Base-by-base conservation (phyloP, 2,797 vertebrate genomes). In the Natrix natrix region DNA sequence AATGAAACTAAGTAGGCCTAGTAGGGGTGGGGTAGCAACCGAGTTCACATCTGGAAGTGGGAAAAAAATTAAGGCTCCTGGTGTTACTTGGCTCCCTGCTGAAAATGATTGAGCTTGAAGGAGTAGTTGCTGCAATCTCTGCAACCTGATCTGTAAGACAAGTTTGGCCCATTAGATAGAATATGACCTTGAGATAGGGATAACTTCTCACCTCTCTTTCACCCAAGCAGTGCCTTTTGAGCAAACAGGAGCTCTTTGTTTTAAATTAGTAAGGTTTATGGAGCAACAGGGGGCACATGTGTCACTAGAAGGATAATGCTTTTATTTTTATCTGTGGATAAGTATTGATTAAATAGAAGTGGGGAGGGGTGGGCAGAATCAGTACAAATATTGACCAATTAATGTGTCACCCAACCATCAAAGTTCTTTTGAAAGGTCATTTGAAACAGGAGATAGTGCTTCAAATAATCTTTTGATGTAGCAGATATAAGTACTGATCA, bases 231-330 rank as follows among this genome's bases (percentile, higher is more conserved):
- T 93, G 93, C 96, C 97, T 97, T 96, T 94, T 92, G 4, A 90
- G 90, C 12, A 95, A 97, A 96, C 96, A 97, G 97, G 61, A 95
- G 94, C 95, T 96, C 96, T 96, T 97, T 97, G 97, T 97, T 86
- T 92, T 94, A 95, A 94, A 78, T 54, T 92, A 59, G 91, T 26
- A 69, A 69, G 91, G 92, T 87, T 94, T 95, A 92, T 92, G 93
- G 93, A 96, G 92, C 91, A 91, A 90, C 86, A 93, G 96, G 95
- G 95, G 94, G 94, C 92, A 96, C 96, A 93, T 60, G 69, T 95
- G 93, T 95, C 92, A 59, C 93, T 55, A 91, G 94, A 93, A 95
- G 90, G 78, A 91, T 92, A 91, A 83, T 95, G 93, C 93, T 93
- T 93, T 95, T 88, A 0, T 93, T 95, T 92, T 92, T 0, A 0